Percentiles rank a stretch among this genome's conserved stretches.
Evolutionary conservation across 2,797 vertebrate species (phyloP).

Genomic region (Centropyge bicolor): DNA sequence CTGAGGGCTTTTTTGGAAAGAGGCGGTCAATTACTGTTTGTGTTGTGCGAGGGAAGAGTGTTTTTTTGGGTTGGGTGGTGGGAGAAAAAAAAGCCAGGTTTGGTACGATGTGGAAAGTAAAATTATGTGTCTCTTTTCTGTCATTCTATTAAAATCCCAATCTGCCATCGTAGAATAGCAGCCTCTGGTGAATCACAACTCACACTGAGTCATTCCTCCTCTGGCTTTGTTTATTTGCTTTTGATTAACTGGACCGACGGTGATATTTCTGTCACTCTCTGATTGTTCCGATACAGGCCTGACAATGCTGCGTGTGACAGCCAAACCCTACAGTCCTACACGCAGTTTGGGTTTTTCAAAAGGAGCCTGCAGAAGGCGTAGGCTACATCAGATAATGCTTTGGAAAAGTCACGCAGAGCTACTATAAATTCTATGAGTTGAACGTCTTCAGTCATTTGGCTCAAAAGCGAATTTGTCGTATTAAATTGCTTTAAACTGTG

Average conservation of each 20-base stretch:
- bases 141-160: conserved; percentile 55
- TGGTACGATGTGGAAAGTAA: conserved; percentile 31
- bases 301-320: conserved; percentile 39
- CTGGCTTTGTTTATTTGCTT: conserved; percentile 53
- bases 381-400: conserved; percentile 23
- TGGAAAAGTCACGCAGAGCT: conserved; percentile 2
- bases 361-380: conserved; percentile 3
- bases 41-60: conserved; percentile 20
- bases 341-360: conserved; percentile 12
- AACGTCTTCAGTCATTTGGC: background rate
- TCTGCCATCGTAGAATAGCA: conserved; percentile 37
- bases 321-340: conserved; percentile 23
- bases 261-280: conserved; percentile 61
- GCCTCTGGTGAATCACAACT: conserved; percentile 55
- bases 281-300: conserved; percentile 36
- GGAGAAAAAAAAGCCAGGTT: background rate
- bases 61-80: background rate
- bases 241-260: conserved; percentile 49
- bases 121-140: conserved; percentile 47
- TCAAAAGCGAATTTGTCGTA: background rate
- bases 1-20: conserved; percentile 15
- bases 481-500: background rate
- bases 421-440: conserved; percentile 3
- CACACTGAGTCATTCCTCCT: conserved; percentile 49
- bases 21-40: conserved; percentile 26